Evolutionary conservation across 2,888 invertebrate genomes (phyloP).

Genomic region (Epinotia demarniana): DNA sequence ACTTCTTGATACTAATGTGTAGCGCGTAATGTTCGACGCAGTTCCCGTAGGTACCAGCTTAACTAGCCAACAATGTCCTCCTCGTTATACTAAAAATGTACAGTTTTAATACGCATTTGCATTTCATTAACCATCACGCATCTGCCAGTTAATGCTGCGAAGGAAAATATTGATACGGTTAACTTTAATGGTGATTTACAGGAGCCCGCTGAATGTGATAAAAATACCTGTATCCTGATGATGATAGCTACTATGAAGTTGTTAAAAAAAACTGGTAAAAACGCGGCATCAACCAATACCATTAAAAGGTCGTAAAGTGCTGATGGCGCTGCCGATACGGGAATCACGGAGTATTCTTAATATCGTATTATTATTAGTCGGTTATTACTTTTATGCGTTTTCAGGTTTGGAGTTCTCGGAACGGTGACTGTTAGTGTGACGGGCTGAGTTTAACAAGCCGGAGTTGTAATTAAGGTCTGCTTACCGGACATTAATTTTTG

Average conservation of each 20-base stretch:
- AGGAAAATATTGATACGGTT: conserved; percentile 43
- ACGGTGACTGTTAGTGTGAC: conserved; percentile 67
- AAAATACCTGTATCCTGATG: conserved; percentile 30
- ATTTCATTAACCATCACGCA: conserved; percentile 50
- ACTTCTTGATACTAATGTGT: conserved; percentile 56
- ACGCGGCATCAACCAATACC: conserved; percentile 69
- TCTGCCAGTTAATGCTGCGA: conserved; percentile 50
- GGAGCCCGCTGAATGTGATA: conserved; percentile 30
- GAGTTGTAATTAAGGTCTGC: conserved; percentile 81
- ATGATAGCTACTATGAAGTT: conserved; percentile 60
- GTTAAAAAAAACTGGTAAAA: conserved; percentile 59
- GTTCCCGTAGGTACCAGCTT: conserved; percentile 48
- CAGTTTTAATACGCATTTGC: conserved; percentile 50
- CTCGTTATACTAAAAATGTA: conserved; percentile 38
- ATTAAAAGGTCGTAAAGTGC: conserved; percentile 75
- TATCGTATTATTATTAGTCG: conserved; percentile 74
- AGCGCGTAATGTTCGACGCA: conserved; percentile 50
- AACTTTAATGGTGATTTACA: conserved; percentile 37
- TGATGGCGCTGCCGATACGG: conserved; percentile 60
- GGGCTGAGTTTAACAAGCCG: conserved; percentile 71
- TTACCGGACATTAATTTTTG: conserved; percentile 84
- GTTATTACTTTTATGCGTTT: conserved; percentile 71
- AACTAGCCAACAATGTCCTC: conserved; percentile 34
- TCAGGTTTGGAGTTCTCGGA: conserved; percentile 69
- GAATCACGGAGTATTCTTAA: conserved; percentile 68